Conservation (phyloP, 2,113 vertebrate genomes). For the Xenopus laevis region DNA sequence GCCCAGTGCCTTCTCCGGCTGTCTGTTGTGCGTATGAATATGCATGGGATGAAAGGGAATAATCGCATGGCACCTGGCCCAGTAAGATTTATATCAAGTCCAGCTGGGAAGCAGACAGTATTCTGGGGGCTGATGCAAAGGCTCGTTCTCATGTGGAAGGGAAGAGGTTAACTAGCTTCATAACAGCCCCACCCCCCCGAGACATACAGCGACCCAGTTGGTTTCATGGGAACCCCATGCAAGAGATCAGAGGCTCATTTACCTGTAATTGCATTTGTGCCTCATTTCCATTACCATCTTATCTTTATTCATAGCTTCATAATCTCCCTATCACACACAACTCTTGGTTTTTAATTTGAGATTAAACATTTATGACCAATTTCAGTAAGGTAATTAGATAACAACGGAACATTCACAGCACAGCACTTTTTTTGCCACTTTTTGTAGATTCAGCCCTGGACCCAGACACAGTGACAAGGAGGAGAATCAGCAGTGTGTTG, state of each 20-base stretch:
- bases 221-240: constrained; percentile 23
- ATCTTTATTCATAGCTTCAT: constrained; percentile 30
- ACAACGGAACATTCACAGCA: constrained; percentile 26
- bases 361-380: constrained; percentile 39
- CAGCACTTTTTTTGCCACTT: constrained; percentile 2
- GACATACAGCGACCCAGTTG: background rate
- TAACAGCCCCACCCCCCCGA: background rate
- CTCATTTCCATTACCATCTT: constrained; percentile 35
- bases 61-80: too few species aligned
- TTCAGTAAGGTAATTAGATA: constrained; percentile 35
- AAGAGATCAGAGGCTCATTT: constrained; percentile 25
- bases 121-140: background rate
- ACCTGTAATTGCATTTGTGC: constrained; percentile 36
- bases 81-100: background rate
- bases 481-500: background rate
- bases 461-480: background rate
- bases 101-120: background rate
- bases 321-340: constrained; percentile 31
- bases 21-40: background rate
- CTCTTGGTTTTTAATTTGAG: constrained; percentile 37
- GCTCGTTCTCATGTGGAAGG: background rate
- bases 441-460: background rate
- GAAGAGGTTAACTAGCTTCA: background rate
- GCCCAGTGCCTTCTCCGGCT: background rate
- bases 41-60: background rate